Evolutionary conservation across 1,140 invertebrate species (phyloP).

Genomic region (Apocrypta bakeri): DNA sequence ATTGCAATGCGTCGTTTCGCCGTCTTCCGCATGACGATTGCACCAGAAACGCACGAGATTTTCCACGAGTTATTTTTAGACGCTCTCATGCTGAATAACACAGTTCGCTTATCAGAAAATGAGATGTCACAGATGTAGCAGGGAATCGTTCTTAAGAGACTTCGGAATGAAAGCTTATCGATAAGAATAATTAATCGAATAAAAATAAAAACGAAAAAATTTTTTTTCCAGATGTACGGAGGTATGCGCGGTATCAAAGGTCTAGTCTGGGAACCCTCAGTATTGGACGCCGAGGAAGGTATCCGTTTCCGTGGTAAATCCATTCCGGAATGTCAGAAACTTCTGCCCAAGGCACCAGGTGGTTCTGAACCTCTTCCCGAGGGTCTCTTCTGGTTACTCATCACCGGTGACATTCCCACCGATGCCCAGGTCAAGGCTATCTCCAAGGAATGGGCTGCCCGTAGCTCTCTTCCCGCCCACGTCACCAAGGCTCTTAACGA

Average conservation of each 20-base stretch:
- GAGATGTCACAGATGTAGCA: background rate
- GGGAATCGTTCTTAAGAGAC: background rate
- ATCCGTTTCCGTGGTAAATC: constrained; percentile 96
- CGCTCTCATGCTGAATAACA: background rate
- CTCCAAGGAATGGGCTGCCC: constrained; percentile 93
- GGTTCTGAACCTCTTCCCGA: constrained; percentile 94
- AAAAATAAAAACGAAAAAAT: no score
- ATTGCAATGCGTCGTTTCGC: no score
- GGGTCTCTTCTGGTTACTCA: constrained; percentile 95
- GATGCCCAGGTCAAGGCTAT: constrained; percentile 87
- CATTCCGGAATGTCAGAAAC: constrained; percentile 95
- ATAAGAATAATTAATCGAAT: no score
- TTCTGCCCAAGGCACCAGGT: constrained; percentile 89
- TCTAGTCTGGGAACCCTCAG: constrained; percentile 95
- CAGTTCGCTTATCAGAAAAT: background rate
- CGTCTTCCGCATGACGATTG: no score
- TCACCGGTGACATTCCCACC: constrained; percentile 94
- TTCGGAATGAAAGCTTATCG: background rate
- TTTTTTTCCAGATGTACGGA: constrained; percentile 88
- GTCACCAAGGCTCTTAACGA: constrained; percentile 96
- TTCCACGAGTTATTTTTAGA: no score
- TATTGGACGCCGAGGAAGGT: constrained; percentile 95
- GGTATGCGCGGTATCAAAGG: constrained; percentile 98
- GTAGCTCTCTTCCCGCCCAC: constrained; percentile 92
- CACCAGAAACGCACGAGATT: background rate